phyloP scores from a whole-genome alignment of 2,113 vertebrate genomes.

The Myrmecophaga tridactyla region DNA sequence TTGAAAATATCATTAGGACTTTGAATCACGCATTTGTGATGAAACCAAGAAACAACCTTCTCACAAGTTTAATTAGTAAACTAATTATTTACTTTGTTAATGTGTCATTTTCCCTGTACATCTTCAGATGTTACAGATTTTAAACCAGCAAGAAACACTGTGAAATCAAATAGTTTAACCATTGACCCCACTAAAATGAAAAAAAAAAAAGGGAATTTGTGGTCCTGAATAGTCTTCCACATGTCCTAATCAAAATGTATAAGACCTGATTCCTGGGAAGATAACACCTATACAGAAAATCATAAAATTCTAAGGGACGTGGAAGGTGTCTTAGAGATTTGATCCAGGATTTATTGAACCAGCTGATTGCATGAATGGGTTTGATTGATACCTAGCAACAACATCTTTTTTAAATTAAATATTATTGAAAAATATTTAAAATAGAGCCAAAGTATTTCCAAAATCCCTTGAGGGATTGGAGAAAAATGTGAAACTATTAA shows the following conservation, averaged over 20 bases:
- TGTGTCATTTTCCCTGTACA: background rate
- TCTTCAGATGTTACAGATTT: background rate
- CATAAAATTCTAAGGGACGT: slow-evolving; percentile 35
- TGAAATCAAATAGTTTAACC: background rate
- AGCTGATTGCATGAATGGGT: slow-evolving; percentile 18
- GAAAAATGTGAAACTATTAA: no score
- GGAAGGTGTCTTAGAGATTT: slow-evolving; percentile 27
- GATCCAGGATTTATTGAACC: slow-evolving; percentile 46
- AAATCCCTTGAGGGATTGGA: no score
- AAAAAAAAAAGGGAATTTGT: slow-evolving; percentile 73
- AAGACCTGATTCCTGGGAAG: slow-evolving; percentile 70
- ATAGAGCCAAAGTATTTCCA: background rate
- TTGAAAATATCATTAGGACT: background rate
- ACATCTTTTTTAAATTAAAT: slow-evolving; percentile 7
- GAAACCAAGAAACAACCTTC: background rate
- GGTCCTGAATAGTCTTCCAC: slow-evolving; percentile 61
- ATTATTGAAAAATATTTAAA: background rate
- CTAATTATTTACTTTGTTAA: background rate
- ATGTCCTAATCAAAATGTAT: slow-evolving; percentile 61
- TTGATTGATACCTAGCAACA: background rate
- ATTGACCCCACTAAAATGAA: background rate
- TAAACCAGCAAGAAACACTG: background rate
- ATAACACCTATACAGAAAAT: slow-evolving; percentile 67
- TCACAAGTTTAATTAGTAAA: background rate
- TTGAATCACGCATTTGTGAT: background rate